Evolutionary conservation across 2,888 invertebrate species (phyloP).

Genomic region (Lasiommata megera): DNA sequence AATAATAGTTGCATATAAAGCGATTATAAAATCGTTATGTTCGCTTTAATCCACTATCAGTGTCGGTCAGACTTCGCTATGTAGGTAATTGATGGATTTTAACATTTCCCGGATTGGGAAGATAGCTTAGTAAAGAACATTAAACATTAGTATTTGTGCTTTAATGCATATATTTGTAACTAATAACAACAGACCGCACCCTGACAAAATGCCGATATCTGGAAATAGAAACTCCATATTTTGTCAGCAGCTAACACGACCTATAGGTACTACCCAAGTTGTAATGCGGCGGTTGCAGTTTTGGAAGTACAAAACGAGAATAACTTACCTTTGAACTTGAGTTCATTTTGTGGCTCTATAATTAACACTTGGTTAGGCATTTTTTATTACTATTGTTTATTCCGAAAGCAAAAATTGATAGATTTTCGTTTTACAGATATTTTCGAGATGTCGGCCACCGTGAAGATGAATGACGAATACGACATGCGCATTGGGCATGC

Average conservation of each 20-base stretch:
- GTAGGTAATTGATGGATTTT: constrained; percentile 11
- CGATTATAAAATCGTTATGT: background rate
- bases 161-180: constrained; percentile 31
- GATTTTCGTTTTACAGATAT: constrained; percentile 54
- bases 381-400: constrained; percentile 75
- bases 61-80: constrained; percentile 3
- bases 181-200: constrained; percentile 61
- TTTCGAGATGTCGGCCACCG: constrained; percentile 66
- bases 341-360: constrained; percentile 94
- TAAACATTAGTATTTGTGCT: constrained; percentile 8
- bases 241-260: constrained; percentile 75
- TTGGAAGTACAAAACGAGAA: constrained; percentile 41
- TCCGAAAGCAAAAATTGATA: constrained; percentile 62
- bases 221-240: constrained; percentile 78
- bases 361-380: constrained; percentile 89
- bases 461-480: constrained; percentile 63
- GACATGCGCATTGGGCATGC: constrained; percentile 55
- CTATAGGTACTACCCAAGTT: constrained; percentile 56
- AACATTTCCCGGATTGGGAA: constrained; percentile 17
- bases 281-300: constrained; percentile 54
- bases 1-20: background rate
- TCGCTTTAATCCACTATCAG: constrained; percentile 2
- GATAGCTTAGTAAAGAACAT: background rate
- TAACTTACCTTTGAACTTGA: constrained; percentile 93
- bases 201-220: constrained; percentile 76